These are phyloP conservation scores for Ormyrus nitidulus DNA, from an alignment of 2,888 invertebrate genomes.

Conservation along the genomic window DNA sequence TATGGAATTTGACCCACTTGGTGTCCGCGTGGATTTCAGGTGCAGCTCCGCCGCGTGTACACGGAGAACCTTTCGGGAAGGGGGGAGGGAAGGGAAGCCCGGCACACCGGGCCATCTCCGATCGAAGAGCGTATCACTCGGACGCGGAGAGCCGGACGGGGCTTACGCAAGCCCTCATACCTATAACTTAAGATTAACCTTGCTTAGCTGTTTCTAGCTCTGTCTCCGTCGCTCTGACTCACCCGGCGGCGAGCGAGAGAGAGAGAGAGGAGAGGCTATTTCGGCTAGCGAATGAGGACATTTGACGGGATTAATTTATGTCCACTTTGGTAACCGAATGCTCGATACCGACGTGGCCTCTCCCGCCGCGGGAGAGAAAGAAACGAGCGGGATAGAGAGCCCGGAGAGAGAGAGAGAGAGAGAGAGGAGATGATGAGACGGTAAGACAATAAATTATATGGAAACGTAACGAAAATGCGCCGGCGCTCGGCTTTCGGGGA, in stretches of 20 bases:
- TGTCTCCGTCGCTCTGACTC: conserved; percentile 34
- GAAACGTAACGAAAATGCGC: conserved; percentile 44
- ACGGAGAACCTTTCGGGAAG: background rate
- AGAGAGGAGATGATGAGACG: conserved; percentile 36
- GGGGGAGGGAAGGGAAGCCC: too few species aligned
- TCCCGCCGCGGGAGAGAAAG: conserved; percentile 10
- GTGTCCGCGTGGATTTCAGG: conserved; percentile 55
- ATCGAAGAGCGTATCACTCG: conserved; percentile 13
- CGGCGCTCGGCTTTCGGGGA: background rate
- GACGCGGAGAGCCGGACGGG: conserved; percentile 47
- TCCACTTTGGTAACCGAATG: conserved; percentile 72
- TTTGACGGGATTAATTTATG: conserved; percentile 74
- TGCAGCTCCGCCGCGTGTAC: conserved; percentile 57
- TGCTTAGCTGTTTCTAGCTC: conserved; percentile 65
- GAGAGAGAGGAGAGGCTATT: conserved; percentile 39
- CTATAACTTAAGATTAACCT: conserved; percentile 73
- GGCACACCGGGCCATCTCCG: background rate
- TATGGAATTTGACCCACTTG: conserved; percentile 61
- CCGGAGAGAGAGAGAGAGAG: conserved; percentile 43
- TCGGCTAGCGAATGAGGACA: conserved; percentile 71
- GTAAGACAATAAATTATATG: conserved; percentile 47
- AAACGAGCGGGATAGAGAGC: conserved; percentile 31
- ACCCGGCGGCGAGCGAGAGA: conserved; percentile 2
- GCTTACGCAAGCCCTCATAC: conserved; percentile 69
- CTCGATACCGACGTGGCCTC: conserved; percentile 62